A percentile compares a stretch with the other conserved stretches of the same genome.
phyloP scores from a whole-genome alignment of 2,888 invertebrate genomes.

The Mythimna pallens region DNA sequence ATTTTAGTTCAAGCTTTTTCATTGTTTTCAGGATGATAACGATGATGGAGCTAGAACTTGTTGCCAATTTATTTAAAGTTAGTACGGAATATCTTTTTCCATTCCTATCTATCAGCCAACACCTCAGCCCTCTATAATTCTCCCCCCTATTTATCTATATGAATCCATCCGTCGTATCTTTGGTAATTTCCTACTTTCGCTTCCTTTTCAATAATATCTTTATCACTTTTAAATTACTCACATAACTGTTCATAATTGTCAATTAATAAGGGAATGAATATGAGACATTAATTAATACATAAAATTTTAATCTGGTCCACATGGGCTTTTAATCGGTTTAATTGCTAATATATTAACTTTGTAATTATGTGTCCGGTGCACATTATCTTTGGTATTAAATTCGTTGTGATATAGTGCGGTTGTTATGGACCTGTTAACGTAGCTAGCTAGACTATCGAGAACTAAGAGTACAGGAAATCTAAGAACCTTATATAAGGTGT shows the following conservation, averaged over 20 bases:
- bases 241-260: constrained; percentile 20
- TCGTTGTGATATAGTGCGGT: constrained; percentile 43
- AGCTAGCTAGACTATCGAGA: background rate
- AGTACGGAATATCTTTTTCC: background rate
- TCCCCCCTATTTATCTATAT: no score
- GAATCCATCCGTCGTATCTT: background rate
- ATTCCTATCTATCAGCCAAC: background rate
- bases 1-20: background rate
- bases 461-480: constrained; percentile 12
- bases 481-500: background rate
- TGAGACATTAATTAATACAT: constrained; percentile 54
- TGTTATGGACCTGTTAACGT: constrained; percentile 27
- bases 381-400: constrained; percentile 54
- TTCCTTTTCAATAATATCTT: background rate
- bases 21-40: background rate
- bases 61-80: background rate
- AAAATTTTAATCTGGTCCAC: constrained; percentile 49
- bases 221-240: background rate
- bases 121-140: background rate
- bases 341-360: constrained; percentile 49
- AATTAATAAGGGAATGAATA: constrained; percentile 20
- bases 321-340: constrained; percentile 45
- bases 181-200: background rate
- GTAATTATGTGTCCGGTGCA: constrained; percentile 39
- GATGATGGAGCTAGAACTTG: no score